Conservation (phyloP, 2,797 vertebrate genomes). For the Xiphorhynchus erythropygius region DNA sequence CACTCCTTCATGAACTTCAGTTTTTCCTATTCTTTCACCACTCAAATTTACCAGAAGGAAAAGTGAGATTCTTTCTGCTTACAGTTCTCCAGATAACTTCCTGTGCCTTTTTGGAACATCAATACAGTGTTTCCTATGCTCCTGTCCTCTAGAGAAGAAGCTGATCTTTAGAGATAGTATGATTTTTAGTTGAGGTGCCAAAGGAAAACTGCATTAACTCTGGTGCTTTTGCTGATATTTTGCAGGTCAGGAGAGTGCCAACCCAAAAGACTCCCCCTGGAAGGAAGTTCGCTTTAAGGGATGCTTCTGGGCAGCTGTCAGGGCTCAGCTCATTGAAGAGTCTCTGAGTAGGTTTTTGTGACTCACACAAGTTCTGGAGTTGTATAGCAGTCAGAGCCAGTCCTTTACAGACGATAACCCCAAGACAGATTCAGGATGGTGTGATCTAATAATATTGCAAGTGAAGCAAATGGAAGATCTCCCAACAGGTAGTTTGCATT, state of each 20-base stretch:
- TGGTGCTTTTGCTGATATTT: not conserved
- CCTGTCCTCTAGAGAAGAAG: not conserved
- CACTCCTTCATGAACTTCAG: not conserved
- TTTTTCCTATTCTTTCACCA: not conserved
- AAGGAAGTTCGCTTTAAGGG: not conserved
- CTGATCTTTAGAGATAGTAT: not conserved
- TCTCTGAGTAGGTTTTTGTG: not conserved
- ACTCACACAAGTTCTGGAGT: not conserved
- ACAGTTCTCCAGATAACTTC: not conserved
- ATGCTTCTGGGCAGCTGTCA: not conserved
- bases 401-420: not conserved
- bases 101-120: not conserved
- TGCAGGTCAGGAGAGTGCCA: not conserved
- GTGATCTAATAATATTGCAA: not conserved
- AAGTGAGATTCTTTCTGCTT: not conserved
- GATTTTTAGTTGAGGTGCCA: not conserved
- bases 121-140: not conserved
- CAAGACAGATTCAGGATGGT: not conserved
- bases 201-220: not conserved
- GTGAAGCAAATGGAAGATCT: not conserved
- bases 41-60: not conserved
- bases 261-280: not conserved
- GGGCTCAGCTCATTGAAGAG: not conserved
- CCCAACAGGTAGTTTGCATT: not conserved
- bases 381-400: not conserved